Conservation (phyloP, 1,140 invertebrate species). For the Babylonia areolata region DNA sequence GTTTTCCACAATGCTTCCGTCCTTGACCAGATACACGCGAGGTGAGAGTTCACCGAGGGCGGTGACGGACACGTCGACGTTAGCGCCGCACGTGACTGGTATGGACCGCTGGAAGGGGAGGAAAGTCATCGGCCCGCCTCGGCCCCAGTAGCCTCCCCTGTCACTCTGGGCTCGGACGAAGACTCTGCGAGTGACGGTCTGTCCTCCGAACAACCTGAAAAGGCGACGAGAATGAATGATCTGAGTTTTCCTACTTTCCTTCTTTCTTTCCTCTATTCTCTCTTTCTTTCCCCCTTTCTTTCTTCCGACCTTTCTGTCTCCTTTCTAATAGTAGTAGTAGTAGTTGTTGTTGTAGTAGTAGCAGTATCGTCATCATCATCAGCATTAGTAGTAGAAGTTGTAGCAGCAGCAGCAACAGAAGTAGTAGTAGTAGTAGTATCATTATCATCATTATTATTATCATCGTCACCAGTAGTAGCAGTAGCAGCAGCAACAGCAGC, state of each 20-base stretch:
- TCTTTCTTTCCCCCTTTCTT: too few relatives aligned
- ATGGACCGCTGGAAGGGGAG: not conserved
- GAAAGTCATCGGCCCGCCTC: not conserved
- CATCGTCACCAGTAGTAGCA: too few relatives aligned
- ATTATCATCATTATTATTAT: too few relatives aligned
- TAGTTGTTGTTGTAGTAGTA: too few relatives aligned
- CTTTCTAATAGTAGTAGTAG: too few relatives aligned
- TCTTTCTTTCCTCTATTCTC: not conserved
- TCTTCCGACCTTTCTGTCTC: too few relatives aligned
- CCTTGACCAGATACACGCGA: not conserved
- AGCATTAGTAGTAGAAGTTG: too few relatives aligned
- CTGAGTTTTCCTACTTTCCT: not conserved
- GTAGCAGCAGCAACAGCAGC: too few relatives aligned
- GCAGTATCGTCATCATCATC: too few relatives aligned
- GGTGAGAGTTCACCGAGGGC: not conserved
- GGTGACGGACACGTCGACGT: not conserved
- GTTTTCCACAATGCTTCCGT: not conserved
- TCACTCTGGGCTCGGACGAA: not conserved
- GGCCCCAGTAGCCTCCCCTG: constrained; percentile 3
- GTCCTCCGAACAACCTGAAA: constrained; percentile 12
- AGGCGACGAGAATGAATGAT: not conserved
- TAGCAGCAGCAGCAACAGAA: too few relatives aligned
- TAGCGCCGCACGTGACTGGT: not conserved
- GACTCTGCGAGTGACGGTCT: not conserved
- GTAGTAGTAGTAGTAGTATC: too few relatives aligned